These are phyloP conservation scores for Microdon myrmicae DNA, from an alignment of 2,888 invertebrate species.

Conservation along the genomic window DNA sequence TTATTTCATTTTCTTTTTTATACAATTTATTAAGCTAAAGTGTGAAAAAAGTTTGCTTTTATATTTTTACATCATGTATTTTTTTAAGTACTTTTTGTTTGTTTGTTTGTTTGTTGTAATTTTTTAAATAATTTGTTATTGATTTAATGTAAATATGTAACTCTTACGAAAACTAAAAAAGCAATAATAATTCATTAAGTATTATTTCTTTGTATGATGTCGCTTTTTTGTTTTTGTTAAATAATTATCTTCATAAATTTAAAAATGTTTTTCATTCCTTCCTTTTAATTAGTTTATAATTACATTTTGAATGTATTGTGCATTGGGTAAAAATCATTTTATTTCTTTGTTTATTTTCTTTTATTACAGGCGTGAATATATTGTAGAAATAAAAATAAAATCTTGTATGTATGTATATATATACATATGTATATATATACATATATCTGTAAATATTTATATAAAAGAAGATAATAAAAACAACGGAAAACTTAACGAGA, in stretches of 20 bases:
- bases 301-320: conserved; percentile 53
- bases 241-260: conserved; percentile 45
- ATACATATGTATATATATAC: conserved; percentile 32
- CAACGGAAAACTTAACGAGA: conserved; percentile 44
- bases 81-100: conserved; percentile 56
- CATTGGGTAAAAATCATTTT: conserved; percentile 53
- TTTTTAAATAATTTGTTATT: conserved; percentile 56
- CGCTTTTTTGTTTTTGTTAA: conserved; percentile 31
- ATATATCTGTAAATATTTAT: conserved; percentile 33
- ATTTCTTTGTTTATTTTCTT: conserved; percentile 54
- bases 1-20: conserved; percentile 59
- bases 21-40: conserved; percentile 68
- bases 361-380: conserved; percentile 53
- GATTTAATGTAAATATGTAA: conserved; percentile 60
- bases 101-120: conserved; percentile 50
- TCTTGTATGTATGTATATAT: conserved; percentile 31
- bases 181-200: conserved; percentile 59
- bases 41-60: conserved; percentile 67
- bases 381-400: conserved; percentile 31
- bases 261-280: conserved; percentile 48
- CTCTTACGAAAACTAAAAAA: conserved; percentile 63
- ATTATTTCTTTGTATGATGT: conserved; percentile 24
- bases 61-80: conserved; percentile 58
- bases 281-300: conserved; percentile 56
- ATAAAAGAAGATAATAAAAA: conserved; percentile 35